These are phyloP conservation scores for Callyntrura sp. DNA, from an alignment of 2,888 invertebrate genomes.

Conservation along the genomic window DNA sequence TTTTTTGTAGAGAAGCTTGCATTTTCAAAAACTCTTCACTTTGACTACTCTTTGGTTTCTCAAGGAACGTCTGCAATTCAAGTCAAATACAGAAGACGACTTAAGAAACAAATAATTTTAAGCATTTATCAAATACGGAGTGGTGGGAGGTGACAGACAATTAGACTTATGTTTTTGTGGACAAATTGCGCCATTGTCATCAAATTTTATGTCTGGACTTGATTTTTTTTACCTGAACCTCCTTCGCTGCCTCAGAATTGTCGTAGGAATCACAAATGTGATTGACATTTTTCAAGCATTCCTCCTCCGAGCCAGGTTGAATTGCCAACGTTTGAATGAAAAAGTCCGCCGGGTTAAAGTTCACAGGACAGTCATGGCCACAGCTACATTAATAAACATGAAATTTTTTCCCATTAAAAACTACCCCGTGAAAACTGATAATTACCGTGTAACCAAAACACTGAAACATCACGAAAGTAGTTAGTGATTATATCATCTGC, in stretches of 20 bases:
- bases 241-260: constrained; percentile 69
- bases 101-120: too few relatives aligned
- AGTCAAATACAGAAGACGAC: too few relatives aligned
- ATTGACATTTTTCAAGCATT: constrained; percentile 92
- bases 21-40: constrained; percentile 76
- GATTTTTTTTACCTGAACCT: constrained; percentile 75
- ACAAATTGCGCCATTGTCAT: too few relatives aligned
- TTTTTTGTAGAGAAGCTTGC: constrained; percentile 74
- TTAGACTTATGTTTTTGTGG: too few relatives aligned
- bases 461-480: too few relatives aligned
- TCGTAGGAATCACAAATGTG: constrained; percentile 87
- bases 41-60: constrained; percentile 38
- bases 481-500: too few relatives aligned
- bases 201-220: not conserved
- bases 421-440: too few relatives aligned
- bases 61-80: constrained; percentile 46
- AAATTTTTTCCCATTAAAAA: too few relatives aligned
- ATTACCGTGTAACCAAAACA: too few relatives aligned
- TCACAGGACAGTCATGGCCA: constrained; percentile 93
- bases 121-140: too few relatives aligned
- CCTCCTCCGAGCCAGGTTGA: constrained; percentile 92
- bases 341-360: constrained; percentile 98
- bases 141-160: too few relatives aligned
- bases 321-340: constrained; percentile 96
- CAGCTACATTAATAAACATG: too few relatives aligned